Conservation (phyloP, 2,113 vertebrate species). For the Entomyzon cyanotis region DNA sequence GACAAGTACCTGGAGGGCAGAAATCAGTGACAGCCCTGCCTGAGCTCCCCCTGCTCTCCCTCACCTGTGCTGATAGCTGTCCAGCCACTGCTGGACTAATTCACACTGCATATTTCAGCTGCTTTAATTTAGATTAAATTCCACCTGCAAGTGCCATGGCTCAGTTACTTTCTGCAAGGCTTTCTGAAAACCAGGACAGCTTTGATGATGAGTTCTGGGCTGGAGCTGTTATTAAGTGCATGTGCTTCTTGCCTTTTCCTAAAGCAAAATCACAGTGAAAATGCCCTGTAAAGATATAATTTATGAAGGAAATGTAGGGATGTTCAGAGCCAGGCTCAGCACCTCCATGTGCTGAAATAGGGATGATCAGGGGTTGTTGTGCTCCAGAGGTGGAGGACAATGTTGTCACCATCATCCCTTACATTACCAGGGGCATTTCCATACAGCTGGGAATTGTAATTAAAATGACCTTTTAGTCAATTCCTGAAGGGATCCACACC, state of each 20-base stretch:
- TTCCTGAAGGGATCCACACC: slow-evolving; percentile 2
- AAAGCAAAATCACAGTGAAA: neutral
- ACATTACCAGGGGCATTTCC: neutral
- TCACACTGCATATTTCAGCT: neutral
- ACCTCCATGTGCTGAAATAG: neutral
- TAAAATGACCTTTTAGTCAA: slow-evolving; percentile 32
- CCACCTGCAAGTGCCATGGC: neutral
- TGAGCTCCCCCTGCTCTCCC: neutral
- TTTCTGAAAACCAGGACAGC: neutral
- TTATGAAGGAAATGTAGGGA: neutral
- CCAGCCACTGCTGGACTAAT: neutral
- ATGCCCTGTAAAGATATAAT: neutral
- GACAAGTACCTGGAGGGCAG: neutral
- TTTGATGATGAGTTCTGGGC: neutral
- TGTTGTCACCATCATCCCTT: neutral
- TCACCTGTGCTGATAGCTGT: neutral
- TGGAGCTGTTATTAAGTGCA: neutral
- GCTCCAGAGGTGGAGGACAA: neutral
- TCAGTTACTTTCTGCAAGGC: neutral
- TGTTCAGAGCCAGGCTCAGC: neutral
- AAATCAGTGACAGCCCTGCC: neutral
- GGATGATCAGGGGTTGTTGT: neutral
- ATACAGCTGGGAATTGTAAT: slow-evolving; percentile 30
- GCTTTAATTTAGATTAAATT: neutral
- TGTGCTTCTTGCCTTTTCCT: neutral